phyloP scores from a whole-genome alignment of 1,140 invertebrate genomes.

The Danaus plexippus region DNA sequence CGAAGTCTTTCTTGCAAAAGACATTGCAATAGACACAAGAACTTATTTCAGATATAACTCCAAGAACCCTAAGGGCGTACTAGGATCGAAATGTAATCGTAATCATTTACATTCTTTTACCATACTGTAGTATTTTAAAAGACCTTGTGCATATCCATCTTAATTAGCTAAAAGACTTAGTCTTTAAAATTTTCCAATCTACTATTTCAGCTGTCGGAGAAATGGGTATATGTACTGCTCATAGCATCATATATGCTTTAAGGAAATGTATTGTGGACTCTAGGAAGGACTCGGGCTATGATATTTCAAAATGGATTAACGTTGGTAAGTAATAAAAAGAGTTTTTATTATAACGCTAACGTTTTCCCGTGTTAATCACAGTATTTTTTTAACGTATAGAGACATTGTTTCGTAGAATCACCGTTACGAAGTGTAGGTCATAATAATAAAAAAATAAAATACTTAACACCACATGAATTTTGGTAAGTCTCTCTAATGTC shows the following conservation, averaged over 20 bases:
- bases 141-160: no score
- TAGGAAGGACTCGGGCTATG: slow-evolving; percentile 47
- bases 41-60: slow-evolving; percentile 82
- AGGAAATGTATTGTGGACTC: slow-evolving; percentile 49
- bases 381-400: no score
- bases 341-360: no score
- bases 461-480: no score
- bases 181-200: no score
- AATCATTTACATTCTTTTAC: background rate
- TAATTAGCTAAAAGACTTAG: no score
- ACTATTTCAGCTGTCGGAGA: slow-evolving; percentile 50
- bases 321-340: slow-evolving; percentile 29
- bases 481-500: no score
- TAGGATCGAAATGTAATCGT: slow-evolving; percentile 83
- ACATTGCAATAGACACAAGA: slow-evolving; percentile 87
- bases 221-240: slow-evolving; percentile 46
- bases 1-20: slow-evolving; percentile 84
- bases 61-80: slow-evolving; percentile 80
- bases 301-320: slow-evolving; percentile 38
- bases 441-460: no score
- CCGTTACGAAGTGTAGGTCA: no score
- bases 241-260: slow-evolving; percentile 42
- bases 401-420: no score
- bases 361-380: no score
- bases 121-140: slow-evolving; percentile 5